These are phyloP conservation scores for Sparus aurata DNA, from an alignment of 2,797 vertebrate species.

Conservation along the genomic window DNA sequence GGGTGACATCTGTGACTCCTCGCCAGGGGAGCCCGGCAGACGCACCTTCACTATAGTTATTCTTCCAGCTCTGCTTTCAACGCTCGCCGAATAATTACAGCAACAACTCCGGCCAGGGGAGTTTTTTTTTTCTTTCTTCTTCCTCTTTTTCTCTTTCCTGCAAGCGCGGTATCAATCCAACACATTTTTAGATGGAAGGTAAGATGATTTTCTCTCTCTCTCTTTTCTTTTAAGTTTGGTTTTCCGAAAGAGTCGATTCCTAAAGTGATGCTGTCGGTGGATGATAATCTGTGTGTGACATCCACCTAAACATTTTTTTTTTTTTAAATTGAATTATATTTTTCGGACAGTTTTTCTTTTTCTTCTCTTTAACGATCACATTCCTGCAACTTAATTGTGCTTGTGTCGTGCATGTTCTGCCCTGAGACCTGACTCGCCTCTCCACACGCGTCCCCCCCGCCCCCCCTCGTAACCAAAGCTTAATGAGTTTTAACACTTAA, in stretches of 20 bases:
- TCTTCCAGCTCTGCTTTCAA: conserved; percentile 50
- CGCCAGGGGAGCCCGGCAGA: conserved; percentile 66
- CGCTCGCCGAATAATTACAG: conserved; percentile 58
- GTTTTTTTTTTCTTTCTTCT: not conserved
- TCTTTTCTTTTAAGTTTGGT: not conserved
- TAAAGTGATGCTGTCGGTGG: conserved; percentile 2
- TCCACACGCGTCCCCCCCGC: not conserved
- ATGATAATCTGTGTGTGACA: conserved; percentile 18
- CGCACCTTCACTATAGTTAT: conserved; percentile 58
- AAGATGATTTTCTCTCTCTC: conserved; percentile 33
- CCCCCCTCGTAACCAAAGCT: conserved; percentile 1
- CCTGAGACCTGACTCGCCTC: not conserved
- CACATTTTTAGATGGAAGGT: conserved; percentile 62
- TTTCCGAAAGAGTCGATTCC: conserved; percentile 31
- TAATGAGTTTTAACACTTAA: conserved; percentile 4
- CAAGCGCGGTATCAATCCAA: conserved; percentile 2
- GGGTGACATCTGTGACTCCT: conserved; percentile 78
- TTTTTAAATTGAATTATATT: no score
- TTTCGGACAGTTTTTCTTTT: not conserved
- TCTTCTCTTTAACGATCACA: not conserved
- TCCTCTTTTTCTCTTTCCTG: not conserved
- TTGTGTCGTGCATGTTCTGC: conserved; percentile 5
- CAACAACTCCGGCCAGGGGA: conserved; percentile 43
- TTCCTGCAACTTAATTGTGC: conserved; percentile 27
- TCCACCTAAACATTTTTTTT: no score